Evolutionary conservation across 2,888 invertebrate genomes (phyloP), one percentile per base, ranked within the genome.

Genomic region (Pantelozetes paolii): DNA sequence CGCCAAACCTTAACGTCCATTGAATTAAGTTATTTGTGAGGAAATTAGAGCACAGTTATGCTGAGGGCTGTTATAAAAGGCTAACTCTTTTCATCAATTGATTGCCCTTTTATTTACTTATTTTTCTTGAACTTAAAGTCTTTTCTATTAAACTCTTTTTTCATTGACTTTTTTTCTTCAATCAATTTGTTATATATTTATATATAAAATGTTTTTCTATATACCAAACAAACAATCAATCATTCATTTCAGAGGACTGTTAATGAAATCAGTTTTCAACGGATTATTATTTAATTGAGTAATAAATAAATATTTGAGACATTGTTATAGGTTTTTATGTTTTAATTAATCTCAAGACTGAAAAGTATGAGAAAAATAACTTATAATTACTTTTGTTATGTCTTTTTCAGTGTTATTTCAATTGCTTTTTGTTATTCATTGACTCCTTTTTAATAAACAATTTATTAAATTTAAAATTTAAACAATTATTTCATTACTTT

Each of bases 21-120:
- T 3, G 20, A 50, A 50, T 1, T 54, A 54, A 54, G 11, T 54
- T 54, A 54, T 54, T 26, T 11, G 8, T 23, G 1, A 54, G 11
- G 20, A 50, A 50, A 50, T 50, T 50, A 50, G 54, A 54, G n/a
- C 54, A 54, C 11, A n/a, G 11, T 54, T 54, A 23, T n/a, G 54
- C 54, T 54, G 26, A 54, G 1, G 54, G 54, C 54, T 54, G 1
- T 54, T 54, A 26, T 54, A n/a, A 54, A 54, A 54, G 54, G 26
- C 54, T 50, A 50, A 20, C 20, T n/a, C 50, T 54, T 54, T 54
- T 23, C 54, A 54, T 54, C 54, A 54, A 11, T 54, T 54, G 2
- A 54, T 8, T 54, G 23, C 20, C 54, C 54, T 54, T 54, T 54
- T 23, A 5, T 36, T 36, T 36, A 36, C 54, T 54, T 26, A 54